phyloP scores from a whole-genome alignment of 1,140 invertebrate genomes.

The Drosophila murphyi region DNA sequence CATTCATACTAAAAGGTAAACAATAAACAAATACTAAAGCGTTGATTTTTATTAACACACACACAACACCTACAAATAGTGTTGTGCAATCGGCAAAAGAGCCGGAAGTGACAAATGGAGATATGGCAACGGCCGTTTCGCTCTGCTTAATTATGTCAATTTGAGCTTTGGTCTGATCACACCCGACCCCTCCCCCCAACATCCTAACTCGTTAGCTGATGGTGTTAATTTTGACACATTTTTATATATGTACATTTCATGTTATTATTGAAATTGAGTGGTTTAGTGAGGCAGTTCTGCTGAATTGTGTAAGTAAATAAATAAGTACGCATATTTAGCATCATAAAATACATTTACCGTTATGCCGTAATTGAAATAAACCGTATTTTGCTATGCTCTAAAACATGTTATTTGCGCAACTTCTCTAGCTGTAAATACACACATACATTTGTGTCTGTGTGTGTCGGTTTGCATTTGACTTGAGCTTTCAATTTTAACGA shows the following conservation, averaged over 20 bases:
- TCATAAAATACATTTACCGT: constrained; percentile 23
- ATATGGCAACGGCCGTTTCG: constrained; percentile 46
- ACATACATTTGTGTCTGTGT: background rate
- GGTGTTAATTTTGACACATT: constrained; percentile 23
- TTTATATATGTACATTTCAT: constrained; percentile 1
- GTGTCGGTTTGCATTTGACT: constrained; percentile 26
- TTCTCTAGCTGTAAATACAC: constrained; percentile 24
- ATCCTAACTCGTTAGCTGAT: constrained; percentile 4
- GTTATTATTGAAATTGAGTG: constrained; percentile 48
- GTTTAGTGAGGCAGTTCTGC: constrained; percentile 57
- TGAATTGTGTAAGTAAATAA: constrained; percentile 9
- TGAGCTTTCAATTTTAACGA: constrained; percentile 33
- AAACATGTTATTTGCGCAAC: constrained; percentile 35
- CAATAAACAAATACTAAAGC: constrained; percentile 50
- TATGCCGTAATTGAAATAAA: constrained; percentile 24
- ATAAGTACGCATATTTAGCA: constrained; percentile 28
- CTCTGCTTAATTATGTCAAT: constrained; percentile 26
- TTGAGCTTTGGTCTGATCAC: background rate
- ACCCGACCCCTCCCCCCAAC: background rate
- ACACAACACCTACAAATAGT: constrained; percentile 8
- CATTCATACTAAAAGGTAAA: constrained; percentile 7
- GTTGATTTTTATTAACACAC: constrained; percentile 39
- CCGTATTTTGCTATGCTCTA: constrained; percentile 4
- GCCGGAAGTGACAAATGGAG: constrained; percentile 57
- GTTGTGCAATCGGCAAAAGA: constrained; percentile 61